Evolutionary conservation across 2,797 vertebrate species (phyloP).

Genomic region (Notamacropus eugenii): DNA sequence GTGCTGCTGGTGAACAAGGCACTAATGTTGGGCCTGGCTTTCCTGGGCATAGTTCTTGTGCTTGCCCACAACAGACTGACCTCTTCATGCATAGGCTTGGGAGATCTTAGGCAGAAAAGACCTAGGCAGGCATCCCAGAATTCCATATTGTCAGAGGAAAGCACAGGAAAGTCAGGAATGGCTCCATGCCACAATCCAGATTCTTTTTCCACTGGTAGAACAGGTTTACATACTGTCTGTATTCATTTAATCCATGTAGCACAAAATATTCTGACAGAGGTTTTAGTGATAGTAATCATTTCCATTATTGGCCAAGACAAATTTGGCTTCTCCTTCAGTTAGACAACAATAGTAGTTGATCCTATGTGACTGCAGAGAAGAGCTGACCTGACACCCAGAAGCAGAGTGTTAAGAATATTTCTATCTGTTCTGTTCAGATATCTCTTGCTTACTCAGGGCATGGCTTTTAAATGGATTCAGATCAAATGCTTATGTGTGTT

Average conservation of each 20-base stretch:
- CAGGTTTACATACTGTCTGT: slow-evolving; percentile 73
- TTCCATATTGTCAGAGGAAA: slow-evolving; percentile 53
- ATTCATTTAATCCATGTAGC: slow-evolving; percentile 70
- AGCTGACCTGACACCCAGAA: slow-evolving; percentile 42
- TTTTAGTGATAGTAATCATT: slow-evolving; percentile 65
- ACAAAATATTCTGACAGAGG: slow-evolving; percentile 72
- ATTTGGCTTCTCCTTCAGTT: slow-evolving; percentile 69
- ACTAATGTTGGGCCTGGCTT: not conserved
- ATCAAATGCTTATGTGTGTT: not conserved
- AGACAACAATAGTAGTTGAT: slow-evolving; percentile 57
- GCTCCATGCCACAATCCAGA: slow-evolving; percentile 70
- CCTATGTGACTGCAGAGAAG: slow-evolving; percentile 29
- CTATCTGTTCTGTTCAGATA: slow-evolving; percentile 26
- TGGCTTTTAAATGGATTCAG: not conserved
- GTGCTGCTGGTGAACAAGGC: not conserved
- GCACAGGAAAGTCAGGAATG: slow-evolving; percentile 60
- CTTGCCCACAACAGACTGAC: not conserved
- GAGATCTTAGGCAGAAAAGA: not conserved
- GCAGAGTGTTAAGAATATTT: slow-evolving; percentile 14
- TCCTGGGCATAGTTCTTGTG: not conserved
- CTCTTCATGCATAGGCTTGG: too few relatives aligned
- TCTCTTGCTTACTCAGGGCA: slow-evolving; percentile 49
- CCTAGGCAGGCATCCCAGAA: slow-evolving; percentile 32
- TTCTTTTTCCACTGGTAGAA: slow-evolving; percentile 71
- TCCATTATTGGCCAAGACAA: slow-evolving; percentile 66